Base-by-base conservation (phyloP, 2,113 vertebrate genomes). In the Perca schrenkii region DNA sequence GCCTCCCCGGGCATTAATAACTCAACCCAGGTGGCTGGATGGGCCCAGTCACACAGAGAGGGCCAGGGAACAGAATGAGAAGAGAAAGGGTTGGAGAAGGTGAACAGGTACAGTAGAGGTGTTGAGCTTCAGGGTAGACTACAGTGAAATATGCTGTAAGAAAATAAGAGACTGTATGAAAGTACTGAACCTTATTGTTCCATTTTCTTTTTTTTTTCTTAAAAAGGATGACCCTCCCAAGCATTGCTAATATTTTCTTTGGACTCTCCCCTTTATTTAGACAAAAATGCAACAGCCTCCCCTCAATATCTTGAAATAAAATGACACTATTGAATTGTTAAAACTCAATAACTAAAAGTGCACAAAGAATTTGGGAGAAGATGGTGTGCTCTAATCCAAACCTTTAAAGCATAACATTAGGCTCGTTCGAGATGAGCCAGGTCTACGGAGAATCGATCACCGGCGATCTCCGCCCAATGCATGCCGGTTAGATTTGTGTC, bases 1-100 rank as follows among this genome's bases (percentile, higher is more conserved):
- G 81, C 81, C 88, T 92, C 92, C 87, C 79, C 79, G 12, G 94
- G 91, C 93, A 90, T 91, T 92, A 91, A 94, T 94, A 94, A 93
- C 91, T 94, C 94, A 92, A 79, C 89, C 84, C 85, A 85, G 78
- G 87, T 89, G 86, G 79, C 86, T 88, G 86, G 84, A 88, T 86
- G 85, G 73, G 79, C 65, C 83, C 17, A 43, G 87, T 83, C 87
- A 88, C 77, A 89, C 68, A 58, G 49, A 64, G 65, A 79, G 68
- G 86, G 67, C 84, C 66, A 82, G 74, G 77, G 65, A 85, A 80
- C 78, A 88, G 84, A 90, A 78, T 87, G 85, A 86, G 80, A 85
- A 85, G 67, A 67, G 80, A 81, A 83, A 74, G 79, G 61, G 76
- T 28, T 80, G 77, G 64, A 75, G 85, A 70, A 79, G 69, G 85